phyloP scores from a whole-genome alignment of 64 coral and sea anemone genomes.

The Cladopsammia gracilis region DNA sequence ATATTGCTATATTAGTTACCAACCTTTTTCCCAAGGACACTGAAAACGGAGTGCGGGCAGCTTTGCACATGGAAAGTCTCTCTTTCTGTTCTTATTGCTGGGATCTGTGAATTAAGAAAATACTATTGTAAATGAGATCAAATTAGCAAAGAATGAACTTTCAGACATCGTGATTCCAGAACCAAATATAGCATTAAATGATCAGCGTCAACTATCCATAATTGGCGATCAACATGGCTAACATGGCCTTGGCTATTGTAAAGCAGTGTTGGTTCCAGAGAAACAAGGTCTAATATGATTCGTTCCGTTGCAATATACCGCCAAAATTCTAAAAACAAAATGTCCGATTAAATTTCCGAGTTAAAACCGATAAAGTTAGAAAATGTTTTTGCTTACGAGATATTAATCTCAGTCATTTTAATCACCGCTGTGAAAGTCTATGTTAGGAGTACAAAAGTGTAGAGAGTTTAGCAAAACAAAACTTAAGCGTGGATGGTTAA shows the following conservation, averaged over 20 bases:
- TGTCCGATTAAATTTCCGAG: not conserved
- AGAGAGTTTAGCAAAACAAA: not conserved
- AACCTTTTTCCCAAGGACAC: no score
- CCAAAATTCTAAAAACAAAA: not conserved
- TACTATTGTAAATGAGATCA: no score
- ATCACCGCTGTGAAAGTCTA: no score
- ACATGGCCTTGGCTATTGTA: not conserved
- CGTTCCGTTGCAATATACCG: not conserved
- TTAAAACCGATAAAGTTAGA: not conserved
- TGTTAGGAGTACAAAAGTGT: not conserved
- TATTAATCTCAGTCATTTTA: not conserved
- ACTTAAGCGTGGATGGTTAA: not conserved
- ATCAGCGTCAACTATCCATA: not conserved
- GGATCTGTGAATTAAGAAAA: no score
- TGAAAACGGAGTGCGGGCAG: no score
- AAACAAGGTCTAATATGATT: slow-evolving; percentile 20
- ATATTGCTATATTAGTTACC: no score
- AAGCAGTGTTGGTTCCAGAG: slow-evolving; percentile 11
- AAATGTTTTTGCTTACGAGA: not conserved
- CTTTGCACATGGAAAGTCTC: no score
- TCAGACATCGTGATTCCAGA: not conserved
- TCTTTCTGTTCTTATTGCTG: no score
- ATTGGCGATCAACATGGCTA: not conserved
- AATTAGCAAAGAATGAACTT: not conserved
- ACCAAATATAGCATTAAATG: not conserved